Conservation (phyloP, 92 coral and sea anemone genomes). For the Galaxea fascicularis region DNA sequence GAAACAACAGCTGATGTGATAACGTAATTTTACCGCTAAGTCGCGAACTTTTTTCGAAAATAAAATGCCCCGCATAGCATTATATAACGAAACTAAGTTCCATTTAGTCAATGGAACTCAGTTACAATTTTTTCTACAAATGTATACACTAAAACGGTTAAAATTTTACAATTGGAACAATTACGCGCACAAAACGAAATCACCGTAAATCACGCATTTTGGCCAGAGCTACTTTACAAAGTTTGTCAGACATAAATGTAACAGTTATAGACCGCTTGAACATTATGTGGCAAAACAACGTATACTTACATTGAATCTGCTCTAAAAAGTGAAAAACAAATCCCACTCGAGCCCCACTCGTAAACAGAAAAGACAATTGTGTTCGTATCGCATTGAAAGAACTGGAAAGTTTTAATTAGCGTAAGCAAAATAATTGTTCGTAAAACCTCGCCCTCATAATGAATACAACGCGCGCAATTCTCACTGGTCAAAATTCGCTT, state of each 20-base stretch:
- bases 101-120: too few species aligned
- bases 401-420: conserved; percentile 34
- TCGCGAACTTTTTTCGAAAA: too few species aligned
- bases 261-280: not conserved
- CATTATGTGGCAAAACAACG: not conserved
- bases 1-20: not conserved
- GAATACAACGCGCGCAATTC: conserved; percentile 6
- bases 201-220: not conserved
- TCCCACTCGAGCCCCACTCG: conserved; percentile 13
- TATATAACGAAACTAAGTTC: too few species aligned
- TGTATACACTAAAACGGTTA: conserved; percentile 5
- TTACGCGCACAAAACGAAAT: conserved; percentile 1
- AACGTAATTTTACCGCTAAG: too few species aligned
- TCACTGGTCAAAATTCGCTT: conserved; percentile 13
- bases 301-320: conserved; percentile 8
- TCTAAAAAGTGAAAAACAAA: not conserved
- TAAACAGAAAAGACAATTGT: conserved; percentile 22
- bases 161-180: conserved; percentile 13
- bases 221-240: not conserved
- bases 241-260: not conserved
- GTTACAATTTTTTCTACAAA: not conserved
- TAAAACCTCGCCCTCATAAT: conserved; percentile 21
- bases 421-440: conserved; percentile 14
- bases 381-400: conserved; percentile 20
- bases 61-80: too few species aligned